These are phyloP conservation scores for Drosophila nr. perissopoda DNA, from an alignment of 2,888 invertebrate genomes.

Conservation along the genomic window DNA sequence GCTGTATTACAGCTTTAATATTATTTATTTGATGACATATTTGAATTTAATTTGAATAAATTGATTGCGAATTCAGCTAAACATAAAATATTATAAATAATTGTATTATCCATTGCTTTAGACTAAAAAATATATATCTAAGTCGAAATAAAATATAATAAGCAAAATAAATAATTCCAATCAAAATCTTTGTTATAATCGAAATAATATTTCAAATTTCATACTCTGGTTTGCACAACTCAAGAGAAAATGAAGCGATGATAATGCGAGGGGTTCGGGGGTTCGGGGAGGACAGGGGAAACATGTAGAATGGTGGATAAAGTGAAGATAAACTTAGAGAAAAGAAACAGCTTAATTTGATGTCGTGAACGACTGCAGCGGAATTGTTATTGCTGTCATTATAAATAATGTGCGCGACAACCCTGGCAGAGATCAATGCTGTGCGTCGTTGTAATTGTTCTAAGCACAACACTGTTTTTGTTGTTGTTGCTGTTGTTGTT, in stretches of 20 bases:
- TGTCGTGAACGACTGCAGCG: conserved; percentile 62
- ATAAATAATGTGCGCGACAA: conserved; percentile 57
- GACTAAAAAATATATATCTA: too few relatives aligned
- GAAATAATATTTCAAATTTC: neutral
- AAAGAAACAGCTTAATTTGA: conserved; percentile 61
- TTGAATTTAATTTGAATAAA: too few relatives aligned
- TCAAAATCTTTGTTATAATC: neutral
- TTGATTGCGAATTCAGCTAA: too few relatives aligned
- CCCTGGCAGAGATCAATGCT: conserved; percentile 31
- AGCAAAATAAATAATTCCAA: neutral
- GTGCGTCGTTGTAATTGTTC: conserved; percentile 58
- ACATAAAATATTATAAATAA: too few relatives aligned
- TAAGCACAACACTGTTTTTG: conserved; percentile 51
- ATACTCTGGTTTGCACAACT: neutral
- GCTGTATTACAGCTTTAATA: neutral
- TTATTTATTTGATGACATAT: neutral
- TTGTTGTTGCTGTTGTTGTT: conserved; percentile 52
- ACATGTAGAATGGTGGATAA: neutral
- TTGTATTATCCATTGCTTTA: too few relatives aligned
- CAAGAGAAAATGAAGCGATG: neutral
- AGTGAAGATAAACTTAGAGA: conserved; percentile 8
- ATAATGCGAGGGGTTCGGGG: neutral
- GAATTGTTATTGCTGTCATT: conserved; percentile 76
- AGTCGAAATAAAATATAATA: too few relatives aligned
- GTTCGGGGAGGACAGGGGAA: neutral